Evolutionary conservation across 2,888 invertebrate genomes (phyloP).

Genomic region (Lepidocyrtinus sp.): DNA sequence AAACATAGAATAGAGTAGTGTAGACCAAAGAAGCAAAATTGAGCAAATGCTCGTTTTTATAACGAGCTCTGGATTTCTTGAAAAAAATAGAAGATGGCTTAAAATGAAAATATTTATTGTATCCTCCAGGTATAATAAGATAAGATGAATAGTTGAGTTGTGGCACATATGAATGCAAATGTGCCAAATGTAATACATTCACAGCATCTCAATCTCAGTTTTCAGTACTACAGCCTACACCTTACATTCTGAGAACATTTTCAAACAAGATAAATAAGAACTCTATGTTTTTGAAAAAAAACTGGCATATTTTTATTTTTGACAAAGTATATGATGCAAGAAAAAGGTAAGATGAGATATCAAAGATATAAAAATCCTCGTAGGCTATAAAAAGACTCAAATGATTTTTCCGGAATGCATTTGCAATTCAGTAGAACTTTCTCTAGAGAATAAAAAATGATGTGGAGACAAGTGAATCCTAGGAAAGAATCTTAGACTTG

Average conservation of each 20-base stretch:
- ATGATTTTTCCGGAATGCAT: constrained; percentile 53
- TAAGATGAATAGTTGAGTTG: neutral
- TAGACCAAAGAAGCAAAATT: constrained; percentile 29
- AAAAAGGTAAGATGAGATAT: constrained; percentile 18
- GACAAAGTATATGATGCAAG: neutral
- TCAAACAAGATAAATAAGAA: neutral
- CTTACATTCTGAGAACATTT: neutral
- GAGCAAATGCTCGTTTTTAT: constrained; percentile 28
- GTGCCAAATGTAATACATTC: neutral
- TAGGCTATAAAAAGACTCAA: constrained; percentile 43
- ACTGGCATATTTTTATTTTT: neutral
- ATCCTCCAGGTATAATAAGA: constrained; percentile 39
- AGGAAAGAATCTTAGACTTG: neutral
- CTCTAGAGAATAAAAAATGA: constrained; percentile 12
- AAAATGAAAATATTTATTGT: constrained; percentile 38
- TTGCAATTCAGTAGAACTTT: constrained; percentile 35
- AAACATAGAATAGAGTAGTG: constrained; percentile 1
- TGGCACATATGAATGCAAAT: neutral
- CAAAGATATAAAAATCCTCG: constrained; percentile 36
- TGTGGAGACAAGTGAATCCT: constrained; percentile 25
- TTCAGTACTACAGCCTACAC: neutral
- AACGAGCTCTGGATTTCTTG: neutral
- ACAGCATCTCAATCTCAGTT: neutral
- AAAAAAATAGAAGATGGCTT: neutral
- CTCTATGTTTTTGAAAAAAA: too few relatives aligned